A percentile compares a stretch with the other conserved stretches of the same genome.
phyloP scores from a whole-genome alignment of 2,113 vertebrate genomes.

The Engraulis encrasicolus region DNA sequence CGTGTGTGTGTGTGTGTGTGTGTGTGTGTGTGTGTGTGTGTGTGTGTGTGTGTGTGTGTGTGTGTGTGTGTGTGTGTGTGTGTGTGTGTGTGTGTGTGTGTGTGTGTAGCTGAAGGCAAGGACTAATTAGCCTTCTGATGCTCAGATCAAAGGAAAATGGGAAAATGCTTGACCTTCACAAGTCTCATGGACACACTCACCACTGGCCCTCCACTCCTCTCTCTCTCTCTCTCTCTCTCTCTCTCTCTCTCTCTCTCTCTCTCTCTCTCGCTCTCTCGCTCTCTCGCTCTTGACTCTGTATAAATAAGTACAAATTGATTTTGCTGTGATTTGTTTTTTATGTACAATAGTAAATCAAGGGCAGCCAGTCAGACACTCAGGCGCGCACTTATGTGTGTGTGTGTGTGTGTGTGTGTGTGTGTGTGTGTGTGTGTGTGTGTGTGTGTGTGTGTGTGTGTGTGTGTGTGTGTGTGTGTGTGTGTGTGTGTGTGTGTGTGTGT shows the following conservation, averaged over 20 bases:
- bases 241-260: neutral
- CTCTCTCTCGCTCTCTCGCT: neutral
- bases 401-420: neutral
- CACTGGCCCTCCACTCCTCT: conserved; percentile 18
- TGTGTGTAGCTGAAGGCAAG: neutral
- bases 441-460: no score
- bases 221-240: neutral
- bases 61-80: neutral
- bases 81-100: neutral
- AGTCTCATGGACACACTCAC: neutral
- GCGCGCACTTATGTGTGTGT: no score
- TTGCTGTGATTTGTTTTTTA: neutral
- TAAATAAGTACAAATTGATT: neutral
- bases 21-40: neutral
- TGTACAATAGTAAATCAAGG: neutral
- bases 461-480: no score
- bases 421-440: no score
- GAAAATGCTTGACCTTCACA: conserved; percentile 10
- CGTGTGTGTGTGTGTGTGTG: neutral
- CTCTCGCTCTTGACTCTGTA: neutral
- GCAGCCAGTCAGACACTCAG: neutral
- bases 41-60: neutral
- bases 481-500: no score
- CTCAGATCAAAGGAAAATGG: conserved; percentile 8
- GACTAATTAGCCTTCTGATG: conserved; percentile 12